Conservation (phyloP, 1,140 invertebrate species). For the Leptinotarsa defecta region DNA sequence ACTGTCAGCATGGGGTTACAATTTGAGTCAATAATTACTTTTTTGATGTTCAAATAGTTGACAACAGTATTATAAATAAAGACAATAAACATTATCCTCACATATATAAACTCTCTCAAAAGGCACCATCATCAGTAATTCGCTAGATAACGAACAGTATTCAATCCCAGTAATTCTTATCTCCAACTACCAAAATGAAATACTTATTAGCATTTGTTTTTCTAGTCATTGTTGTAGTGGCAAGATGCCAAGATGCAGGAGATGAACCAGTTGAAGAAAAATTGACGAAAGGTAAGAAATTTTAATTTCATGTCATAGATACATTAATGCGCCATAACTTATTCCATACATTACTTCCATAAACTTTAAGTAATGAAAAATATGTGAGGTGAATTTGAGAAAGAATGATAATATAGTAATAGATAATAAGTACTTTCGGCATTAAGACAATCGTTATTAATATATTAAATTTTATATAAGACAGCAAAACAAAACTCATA, state of each 20-base stretch:
- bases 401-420: too few species aligned
- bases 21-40: background rate
- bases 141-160: too few species aligned
- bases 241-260: background rate
- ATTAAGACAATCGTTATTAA: too few species aligned
- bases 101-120: background rate
- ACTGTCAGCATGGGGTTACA: background rate
- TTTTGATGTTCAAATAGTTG: background rate
- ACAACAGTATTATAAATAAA: background rate
- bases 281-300: background rate
- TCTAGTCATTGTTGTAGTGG: background rate
- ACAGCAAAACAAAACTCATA: too few species aligned
- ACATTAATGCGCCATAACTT: too few species aligned
- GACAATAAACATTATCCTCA: background rate
- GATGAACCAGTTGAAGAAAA: background rate
- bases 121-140: background rate
- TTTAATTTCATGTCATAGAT: too few species aligned
- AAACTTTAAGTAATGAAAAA: too few species aligned
- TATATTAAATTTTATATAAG: too few species aligned
- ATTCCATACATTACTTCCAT: too few species aligned
- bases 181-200: background rate
- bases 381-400: too few species aligned
- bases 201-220: background rate
- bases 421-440: too few species aligned
- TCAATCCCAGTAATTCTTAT: background rate